Evolutionary conservation across 2,113 vertebrate species (phyloP).

Genomic region (Mustelus asterias): DNA sequence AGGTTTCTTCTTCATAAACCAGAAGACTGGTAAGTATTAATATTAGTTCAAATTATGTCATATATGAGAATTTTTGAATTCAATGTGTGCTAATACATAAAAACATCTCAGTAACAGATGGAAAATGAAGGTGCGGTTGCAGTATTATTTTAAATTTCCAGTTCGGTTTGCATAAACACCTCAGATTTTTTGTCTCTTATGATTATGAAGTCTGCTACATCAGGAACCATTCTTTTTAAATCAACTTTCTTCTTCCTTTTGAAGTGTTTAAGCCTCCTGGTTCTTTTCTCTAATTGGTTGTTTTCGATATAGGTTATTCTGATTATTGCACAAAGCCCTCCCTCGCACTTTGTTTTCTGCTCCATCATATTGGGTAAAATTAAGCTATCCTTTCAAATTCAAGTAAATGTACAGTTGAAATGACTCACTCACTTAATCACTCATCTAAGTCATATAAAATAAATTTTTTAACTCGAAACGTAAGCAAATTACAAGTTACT

Average conservation of each 20-base stretch:
- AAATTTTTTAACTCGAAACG: background rate
- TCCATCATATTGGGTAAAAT: background rate
- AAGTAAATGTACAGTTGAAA: background rate
- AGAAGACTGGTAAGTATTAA: conserved; percentile 74
- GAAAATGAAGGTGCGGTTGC: background rate
- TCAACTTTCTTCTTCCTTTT: background rate
- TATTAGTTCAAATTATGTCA: background rate
- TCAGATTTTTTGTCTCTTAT: background rate
- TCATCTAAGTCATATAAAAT: background rate
- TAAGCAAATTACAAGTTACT: background rate
- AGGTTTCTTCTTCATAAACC: conserved; percentile 87
- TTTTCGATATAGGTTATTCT: background rate
- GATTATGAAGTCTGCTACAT: background rate
- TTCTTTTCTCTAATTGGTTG: background rate
- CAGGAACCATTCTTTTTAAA: background rate
- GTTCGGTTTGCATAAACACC: background rate
- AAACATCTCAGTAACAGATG: background rate
- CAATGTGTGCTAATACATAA: background rate
- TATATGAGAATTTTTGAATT: background rate
- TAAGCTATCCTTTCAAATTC: background rate
- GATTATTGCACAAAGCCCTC: background rate
- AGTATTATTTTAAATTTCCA: background rate
- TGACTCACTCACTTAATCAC: background rate
- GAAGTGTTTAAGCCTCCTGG: background rate
- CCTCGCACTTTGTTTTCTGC: background rate